A percentile compares a stretch with the other conserved stretches of the same genome.
Evolutionary conservation across 2,113 vertebrate genomes (phyloP).

Genomic region (Coracopsis vasa): DNA sequence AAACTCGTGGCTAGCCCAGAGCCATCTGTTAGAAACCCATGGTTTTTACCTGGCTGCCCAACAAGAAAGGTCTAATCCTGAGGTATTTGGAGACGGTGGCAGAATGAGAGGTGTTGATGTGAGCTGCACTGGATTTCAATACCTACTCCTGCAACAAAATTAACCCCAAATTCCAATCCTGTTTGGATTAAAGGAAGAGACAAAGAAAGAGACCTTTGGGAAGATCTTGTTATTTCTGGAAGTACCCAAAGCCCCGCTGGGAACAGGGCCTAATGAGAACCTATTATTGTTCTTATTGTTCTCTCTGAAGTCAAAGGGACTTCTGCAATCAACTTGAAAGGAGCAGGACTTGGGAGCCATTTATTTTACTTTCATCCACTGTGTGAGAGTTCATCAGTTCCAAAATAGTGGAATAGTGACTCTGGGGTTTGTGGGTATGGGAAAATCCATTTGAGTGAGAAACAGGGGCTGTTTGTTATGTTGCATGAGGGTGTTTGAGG

Average conservation of each 20-base stretch:
- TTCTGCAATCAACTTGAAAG: constrained; percentile 61
- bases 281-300: constrained; percentile 59
- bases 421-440: background rate
- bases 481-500: background rate
- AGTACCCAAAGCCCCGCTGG: constrained; percentile 60
- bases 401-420: background rate
- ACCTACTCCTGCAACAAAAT: constrained; percentile 33
- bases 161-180: constrained; percentile 48
- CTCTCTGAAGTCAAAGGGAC: constrained; percentile 49
- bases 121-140: constrained; percentile 10
- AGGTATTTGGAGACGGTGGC: background rate
- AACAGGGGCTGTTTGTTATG: background rate
- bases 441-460: background rate
- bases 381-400: background rate
- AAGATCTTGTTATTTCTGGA: constrained; percentile 68
- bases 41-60: constrained; percentile 38
- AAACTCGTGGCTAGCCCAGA: background rate
- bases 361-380: constrained; percentile 45
- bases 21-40: constrained; percentile 12
- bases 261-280: constrained; percentile 56
- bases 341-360: constrained; percentile 46
- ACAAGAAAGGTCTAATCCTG: constrained; percentile 31
- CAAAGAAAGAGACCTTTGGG: constrained; percentile 62
- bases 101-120: constrained; percentile 34
- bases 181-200: constrained; percentile 51